Evolutionary conservation across 2,113 vertebrate genomes (phyloP).

Genomic region (Melanerpes formicivorus): DNA sequence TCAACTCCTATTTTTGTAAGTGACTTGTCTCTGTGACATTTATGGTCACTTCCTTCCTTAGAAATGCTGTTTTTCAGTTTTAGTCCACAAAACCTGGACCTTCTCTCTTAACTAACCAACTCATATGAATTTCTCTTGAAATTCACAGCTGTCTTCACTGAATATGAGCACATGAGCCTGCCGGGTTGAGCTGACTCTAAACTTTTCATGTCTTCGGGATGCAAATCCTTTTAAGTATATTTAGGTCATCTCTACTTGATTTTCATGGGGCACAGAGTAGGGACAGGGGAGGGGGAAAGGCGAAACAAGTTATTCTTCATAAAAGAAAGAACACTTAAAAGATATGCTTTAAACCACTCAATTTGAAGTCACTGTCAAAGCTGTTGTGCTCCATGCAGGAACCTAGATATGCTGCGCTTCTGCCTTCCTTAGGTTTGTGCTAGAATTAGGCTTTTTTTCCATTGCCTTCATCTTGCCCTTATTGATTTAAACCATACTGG

Average conservation of each 20-base stretch:
- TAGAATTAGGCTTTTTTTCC: background rate
- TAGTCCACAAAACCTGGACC: background rate
- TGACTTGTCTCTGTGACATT: background rate
- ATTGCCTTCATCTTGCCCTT: background rate
- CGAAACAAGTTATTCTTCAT: background rate
- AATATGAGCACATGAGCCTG: conserved; percentile 61
- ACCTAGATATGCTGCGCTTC: background rate
- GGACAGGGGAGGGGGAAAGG: too few relatives aligned
- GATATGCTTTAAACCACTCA: conserved; percentile 19
- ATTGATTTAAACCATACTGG: background rate
- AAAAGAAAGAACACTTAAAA: conserved; percentile 20
- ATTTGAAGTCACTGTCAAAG: conserved; percentile 19
- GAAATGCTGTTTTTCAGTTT: conserved; percentile 11
- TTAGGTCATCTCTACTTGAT: conserved; percentile 54
- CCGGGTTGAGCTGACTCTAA: conserved; percentile 66
- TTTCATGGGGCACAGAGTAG: conserved; percentile 16
- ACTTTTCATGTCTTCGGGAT: conserved; percentile 63
- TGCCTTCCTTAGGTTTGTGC: background rate
- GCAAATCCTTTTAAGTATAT: conserved; percentile 58
- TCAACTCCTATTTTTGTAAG: conserved; percentile 1
- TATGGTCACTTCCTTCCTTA: background rate
- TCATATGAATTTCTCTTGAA: conserved; percentile 44
- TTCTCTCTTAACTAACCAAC: conserved; percentile 33
- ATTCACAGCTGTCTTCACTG: conserved; percentile 55
- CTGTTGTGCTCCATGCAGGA: background rate